Base-by-base conservation (phyloP, 92 coral and sea anemone species). In the Virgularia gustaviana region DNA sequence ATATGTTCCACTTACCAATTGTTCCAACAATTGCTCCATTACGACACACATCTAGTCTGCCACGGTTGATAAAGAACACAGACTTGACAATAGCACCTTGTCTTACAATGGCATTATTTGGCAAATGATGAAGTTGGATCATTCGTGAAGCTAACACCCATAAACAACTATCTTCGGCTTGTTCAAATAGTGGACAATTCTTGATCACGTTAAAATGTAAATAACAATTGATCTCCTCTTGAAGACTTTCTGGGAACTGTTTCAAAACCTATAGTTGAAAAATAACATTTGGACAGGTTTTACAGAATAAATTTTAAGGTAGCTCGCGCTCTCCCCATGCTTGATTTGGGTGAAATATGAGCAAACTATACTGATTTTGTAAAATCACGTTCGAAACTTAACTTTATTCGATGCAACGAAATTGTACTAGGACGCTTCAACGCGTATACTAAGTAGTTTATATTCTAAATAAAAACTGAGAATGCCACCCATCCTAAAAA, bases 191-290 rank as follows among this genome's bases (percentile, higher is more conserved):
- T 78, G 86, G 90, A 9, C 96, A 94, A 57, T 94, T 65, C 6
- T 95, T 86, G 36, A 94, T 70, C 20, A 94, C 96, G 9, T 91
- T 94, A 25, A 89, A 85, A 72, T 94, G 99, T 83, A 87, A 85
- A 51, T 94, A 96, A 16, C 90, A 89, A 19, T 84, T 95, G 18
- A 94, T 85, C 71, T 94, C 99, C 76, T 94, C 90, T 72, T 94
- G 99, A 10, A 94, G 96, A 15, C 90, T 89, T 62, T 94, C 89
- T 20, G 99, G 99, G 63, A 94, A 94, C 78, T 79, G 88, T 51
- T 87, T 81, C 53, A 94, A 77, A 11, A 94, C 99, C 99, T 91
- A 65, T 16, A 49, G 52, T 23, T n/a, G n/a, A n/a, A n/a, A n/a
- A n/a, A n/a, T n/a, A 23, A 31, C 15, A 33, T 12, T 10, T 22